phyloP scores from a whole-genome alignment of 2,113 vertebrate genomes.

The Isichthys henryi region DNA sequence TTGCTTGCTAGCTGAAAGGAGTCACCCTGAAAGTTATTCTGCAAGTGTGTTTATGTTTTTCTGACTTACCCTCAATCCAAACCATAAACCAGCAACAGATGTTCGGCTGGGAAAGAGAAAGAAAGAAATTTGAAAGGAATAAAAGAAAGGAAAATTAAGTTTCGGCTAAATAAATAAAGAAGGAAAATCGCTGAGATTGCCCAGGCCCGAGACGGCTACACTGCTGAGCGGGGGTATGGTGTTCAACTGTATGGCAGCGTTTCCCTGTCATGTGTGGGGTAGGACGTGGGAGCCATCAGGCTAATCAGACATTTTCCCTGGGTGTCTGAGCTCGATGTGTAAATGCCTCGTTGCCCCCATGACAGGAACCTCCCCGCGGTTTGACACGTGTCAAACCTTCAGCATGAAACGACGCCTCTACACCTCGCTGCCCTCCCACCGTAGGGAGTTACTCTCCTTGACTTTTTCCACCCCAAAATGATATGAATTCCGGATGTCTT shows the following conservation, averaged over 20 bases:
- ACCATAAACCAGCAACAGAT: slow-evolving; percentile 24
- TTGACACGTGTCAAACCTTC: background rate
- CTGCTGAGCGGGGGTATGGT: background rate
- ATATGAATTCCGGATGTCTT: background rate
- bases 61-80: slow-evolving; percentile 21
- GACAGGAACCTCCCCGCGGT: background rate
- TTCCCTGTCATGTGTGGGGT: background rate
- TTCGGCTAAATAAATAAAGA: slow-evolving; percentile 23
- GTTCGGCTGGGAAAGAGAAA: slow-evolving; percentile 20
- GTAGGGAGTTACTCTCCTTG: background rate
- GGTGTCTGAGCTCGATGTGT: background rate
- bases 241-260: background rate
- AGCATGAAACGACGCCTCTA: background rate
- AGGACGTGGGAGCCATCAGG: background rate
- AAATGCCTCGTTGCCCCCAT: background rate
- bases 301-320: background rate
- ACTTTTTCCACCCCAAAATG: background rate
- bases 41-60: slow-evolving; percentile 20
- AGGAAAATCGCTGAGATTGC: slow-evolving; percentile 18
- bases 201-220: background rate
- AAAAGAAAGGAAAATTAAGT: slow-evolving; percentile 13
- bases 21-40: slow-evolving; percentile 15
- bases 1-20: slow-evolving; percentile 8
- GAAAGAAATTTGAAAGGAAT: slow-evolving; percentile 11
- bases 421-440: background rate